Evolutionary conservation across 2,797 vertebrate species (phyloP), one percentile per base, ranked within the genome.

Genomic region (Taeniopygia guttata): DNA sequence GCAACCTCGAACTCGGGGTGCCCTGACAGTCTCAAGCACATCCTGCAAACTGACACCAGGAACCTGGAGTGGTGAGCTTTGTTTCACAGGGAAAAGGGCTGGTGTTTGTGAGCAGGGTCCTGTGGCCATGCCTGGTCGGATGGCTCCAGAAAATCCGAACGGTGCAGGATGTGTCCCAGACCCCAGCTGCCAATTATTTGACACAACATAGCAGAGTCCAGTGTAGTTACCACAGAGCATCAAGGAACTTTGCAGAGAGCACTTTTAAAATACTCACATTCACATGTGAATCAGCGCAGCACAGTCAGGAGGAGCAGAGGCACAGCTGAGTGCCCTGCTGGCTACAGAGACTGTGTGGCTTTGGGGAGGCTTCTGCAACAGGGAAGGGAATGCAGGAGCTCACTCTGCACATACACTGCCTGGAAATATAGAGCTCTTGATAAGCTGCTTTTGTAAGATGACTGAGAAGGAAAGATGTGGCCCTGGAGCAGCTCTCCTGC

Each of bases 321-420:
- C 29, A 46, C 0, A 29, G 30, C n/a, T 83, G 6, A 42, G 27
- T 13, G 62, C 43, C 10, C 8, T 25, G 27, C 1, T 62, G 51
- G 58, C 48, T 55, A 11, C 51, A 43, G 68, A 46, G 62, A 36
- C n/a, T 2, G 13, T 26, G 69, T 0, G 7, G 49, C 30, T 78
- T 49, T 25, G n/a, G 46, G 81, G 84, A 82, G 51, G 30, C 23
- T 91, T 21, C 49, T 60, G 60, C 19, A 22, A 36, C 8, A 67
- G 49, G 36, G 70, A 49, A 60, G 16, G 18, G 73, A 77, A 48
- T 80, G 60, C 63, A 80, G 78, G 63, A 82, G 27, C 43, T 55
- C 0, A 0, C 21, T 68, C 30, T 78, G 73, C 36, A 58, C 1
- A 0, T 42, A n/a, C 2, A 42, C 18, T 1, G 6, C 52, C 55